Conservation (phyloP, 2,113 vertebrate genomes). For the Ictalurus punctatus region DNA sequence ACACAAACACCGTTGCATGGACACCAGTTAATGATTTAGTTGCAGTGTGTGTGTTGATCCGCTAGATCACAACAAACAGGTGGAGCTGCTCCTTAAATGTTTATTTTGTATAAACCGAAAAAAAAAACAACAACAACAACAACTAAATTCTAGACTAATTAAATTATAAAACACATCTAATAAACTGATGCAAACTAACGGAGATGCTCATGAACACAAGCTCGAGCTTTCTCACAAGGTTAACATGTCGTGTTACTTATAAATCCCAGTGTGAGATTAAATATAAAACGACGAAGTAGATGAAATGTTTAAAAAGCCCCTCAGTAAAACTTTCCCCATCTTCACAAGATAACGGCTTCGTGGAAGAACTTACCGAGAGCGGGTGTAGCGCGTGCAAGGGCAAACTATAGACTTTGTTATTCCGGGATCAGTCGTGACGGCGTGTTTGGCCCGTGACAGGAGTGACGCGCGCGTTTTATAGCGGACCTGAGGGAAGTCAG, state of each 20-base stretch:
- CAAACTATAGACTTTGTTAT: constrained; percentile 67
- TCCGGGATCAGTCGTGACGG: constrained; percentile 65
- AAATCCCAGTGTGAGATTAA: not conserved
- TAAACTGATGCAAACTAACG: not conserved
- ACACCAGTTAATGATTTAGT: not conserved
- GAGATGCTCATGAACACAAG: not conserved
- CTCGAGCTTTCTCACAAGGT: not conserved
- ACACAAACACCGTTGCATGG: not conserved
- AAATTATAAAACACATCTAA: not conserved
- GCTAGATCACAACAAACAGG: not conserved
- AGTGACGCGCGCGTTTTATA: constrained; percentile 78
- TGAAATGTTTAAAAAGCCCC: no score
- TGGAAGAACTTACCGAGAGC: constrained; percentile 63
- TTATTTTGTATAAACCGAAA: not conserved
- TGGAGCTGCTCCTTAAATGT: not conserved
- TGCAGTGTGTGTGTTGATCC: not conserved
- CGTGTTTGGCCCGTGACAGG: constrained; percentile 71
- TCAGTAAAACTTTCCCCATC: not conserved
- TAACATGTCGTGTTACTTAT: not conserved
- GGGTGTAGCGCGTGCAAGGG: constrained; percentile 54
- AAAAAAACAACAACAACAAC: no score
- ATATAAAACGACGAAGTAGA: not conserved
- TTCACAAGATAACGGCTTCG: not conserved
- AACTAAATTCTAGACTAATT: not conserved
- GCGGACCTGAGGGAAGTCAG: constrained; percentile 63